Evolutionary conservation across 2,888 invertebrate genomes (phyloP).

Genomic region (Catocala fraxini): DNA sequence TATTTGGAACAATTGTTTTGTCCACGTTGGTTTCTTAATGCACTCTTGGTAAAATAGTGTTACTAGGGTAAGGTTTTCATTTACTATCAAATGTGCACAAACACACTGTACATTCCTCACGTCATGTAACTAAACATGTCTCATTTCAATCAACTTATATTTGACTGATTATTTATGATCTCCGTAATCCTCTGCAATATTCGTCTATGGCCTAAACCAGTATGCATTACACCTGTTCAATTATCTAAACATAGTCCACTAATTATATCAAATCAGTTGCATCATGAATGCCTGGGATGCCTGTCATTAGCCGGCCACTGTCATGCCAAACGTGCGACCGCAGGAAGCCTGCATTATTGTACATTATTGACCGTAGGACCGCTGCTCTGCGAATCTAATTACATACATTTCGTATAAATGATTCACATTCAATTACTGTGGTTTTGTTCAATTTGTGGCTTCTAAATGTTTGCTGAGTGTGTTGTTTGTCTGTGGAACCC

Average conservation of each 20-base stretch:
- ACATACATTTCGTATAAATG: constrained; percentile 31
- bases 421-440: constrained; percentile 24
- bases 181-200: background rate
- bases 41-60: too few species aligned
- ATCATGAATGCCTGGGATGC: constrained; percentile 36
- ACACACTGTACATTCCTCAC: too few species aligned
- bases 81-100: too few species aligned
- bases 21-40: too few species aligned
- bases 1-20: too few species aligned
- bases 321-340: constrained; percentile 31
- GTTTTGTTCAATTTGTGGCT: constrained; percentile 15
- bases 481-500: background rate
- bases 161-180: too few species aligned
- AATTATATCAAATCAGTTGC: constrained; percentile 43
- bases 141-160: too few species aligned
- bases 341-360: constrained; percentile 30
- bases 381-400: constrained; percentile 34
- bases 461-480: constrained; percentile 15
- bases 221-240: background rate
- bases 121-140: too few species aligned
- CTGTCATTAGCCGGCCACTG: constrained; percentile 34
- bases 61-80: too few species aligned
- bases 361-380: constrained; percentile 17
- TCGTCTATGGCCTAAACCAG: background rate
- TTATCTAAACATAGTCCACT: constrained; percentile 25